Conservation (phyloP, 2,797 vertebrate genomes). For the Aviceda cuculoides region DNA sequence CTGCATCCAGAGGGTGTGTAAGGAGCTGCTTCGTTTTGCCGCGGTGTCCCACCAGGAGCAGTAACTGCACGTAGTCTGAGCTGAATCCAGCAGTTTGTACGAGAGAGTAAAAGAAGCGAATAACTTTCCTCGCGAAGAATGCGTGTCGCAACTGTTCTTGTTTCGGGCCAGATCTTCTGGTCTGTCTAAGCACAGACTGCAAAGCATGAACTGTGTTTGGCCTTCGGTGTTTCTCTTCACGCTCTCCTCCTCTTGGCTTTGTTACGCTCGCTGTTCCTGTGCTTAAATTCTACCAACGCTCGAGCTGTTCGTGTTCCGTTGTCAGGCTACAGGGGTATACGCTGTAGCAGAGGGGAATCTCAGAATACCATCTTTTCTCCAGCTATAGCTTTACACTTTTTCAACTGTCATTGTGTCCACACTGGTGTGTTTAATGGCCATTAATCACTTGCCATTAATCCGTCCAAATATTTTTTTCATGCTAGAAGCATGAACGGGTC, state of each 20-base stretch:
- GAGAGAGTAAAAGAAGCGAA: background rate
- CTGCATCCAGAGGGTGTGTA: background rate
- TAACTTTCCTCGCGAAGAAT: background rate
- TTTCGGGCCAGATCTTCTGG: background rate
- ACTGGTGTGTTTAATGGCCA: background rate
- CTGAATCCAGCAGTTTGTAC: background rate
- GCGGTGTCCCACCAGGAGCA: background rate
- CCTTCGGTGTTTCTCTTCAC: background rate
- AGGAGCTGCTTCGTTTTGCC: background rate
- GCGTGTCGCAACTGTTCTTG: background rate
- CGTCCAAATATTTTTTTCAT: fast-evolving
- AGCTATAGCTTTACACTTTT: background rate
- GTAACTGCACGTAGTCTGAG: background rate
- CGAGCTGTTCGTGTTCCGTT: background rate
- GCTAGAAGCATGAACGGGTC: background rate
- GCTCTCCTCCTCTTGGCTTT: background rate
- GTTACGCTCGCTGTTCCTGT: background rate
- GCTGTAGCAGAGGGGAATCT: background rate
- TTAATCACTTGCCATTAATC: background rate
- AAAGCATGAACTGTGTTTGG: background rate
- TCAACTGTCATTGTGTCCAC: background rate
- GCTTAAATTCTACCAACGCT: background rate
- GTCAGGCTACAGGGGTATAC: background rate
- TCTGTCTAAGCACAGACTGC: background rate
- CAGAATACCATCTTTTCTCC: background rate